These are phyloP conservation scores for Nanorana parkeri DNA, from an alignment of 2,113 vertebrate genomes.

Conservation along the genomic window DNA sequence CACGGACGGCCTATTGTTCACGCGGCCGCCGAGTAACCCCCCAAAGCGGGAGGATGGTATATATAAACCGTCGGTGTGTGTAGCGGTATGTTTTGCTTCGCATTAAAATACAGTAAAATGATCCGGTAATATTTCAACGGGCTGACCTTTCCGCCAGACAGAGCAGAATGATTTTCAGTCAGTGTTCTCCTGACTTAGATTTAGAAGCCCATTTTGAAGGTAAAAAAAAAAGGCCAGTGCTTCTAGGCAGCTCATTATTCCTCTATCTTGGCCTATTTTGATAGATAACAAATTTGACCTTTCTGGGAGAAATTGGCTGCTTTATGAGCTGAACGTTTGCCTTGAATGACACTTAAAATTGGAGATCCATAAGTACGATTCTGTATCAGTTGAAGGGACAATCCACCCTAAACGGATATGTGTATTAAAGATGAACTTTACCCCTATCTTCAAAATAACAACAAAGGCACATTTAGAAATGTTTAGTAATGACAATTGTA, in stretches of 20 bases:
- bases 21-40: not conserved
- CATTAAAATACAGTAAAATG: slow-evolving; percentile 63
- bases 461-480: no score
- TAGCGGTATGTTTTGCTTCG: slow-evolving; percentile 43
- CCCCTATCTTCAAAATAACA: no score
- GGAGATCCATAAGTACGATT: slow-evolving; percentile 16
- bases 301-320: slow-evolving; percentile 62
- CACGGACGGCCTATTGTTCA: not conserved
- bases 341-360: slow-evolving; percentile 62
- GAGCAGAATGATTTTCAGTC: slow-evolving; percentile 70
- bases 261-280: slow-evolving; percentile 62
- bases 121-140: slow-evolving; percentile 67
- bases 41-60: slow-evolving; percentile 9
- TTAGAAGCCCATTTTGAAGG: slow-evolving; percentile 69
- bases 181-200: slow-evolving; percentile 66
- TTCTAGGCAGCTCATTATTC: slow-evolving; percentile 66
- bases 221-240: slow-evolving; percentile 67
- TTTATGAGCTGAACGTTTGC: slow-evolving; percentile 64
- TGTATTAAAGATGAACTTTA: no score
- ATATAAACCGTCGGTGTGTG: slow-evolving; percentile 47
- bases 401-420: no score
- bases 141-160: slow-evolving; percentile 66
- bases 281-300: slow-evolving; percentile 68
- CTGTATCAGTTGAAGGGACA: not conserved
- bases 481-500: no score